Percentiles rank a stretch among this genome's conserved stretches.
phyloP scores from a whole-genome alignment of 2,888 invertebrate genomes.

The Steinernema carpocapsae region DNA sequence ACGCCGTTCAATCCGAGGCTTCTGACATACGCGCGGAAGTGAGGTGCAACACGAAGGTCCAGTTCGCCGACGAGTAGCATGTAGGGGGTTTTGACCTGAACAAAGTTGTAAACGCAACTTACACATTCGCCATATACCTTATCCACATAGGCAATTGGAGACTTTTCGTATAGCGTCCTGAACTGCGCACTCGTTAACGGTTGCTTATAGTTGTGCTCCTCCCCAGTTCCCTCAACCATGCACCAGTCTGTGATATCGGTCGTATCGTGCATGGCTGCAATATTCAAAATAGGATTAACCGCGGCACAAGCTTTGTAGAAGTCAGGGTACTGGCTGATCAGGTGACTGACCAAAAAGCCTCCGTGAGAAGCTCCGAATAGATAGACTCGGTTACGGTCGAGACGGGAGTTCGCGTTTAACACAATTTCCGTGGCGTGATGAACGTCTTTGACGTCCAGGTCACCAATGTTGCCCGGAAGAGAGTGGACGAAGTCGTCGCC shows the following conservation, averaged over 20 bases:
- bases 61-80: conserved; percentile 81
- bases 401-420: conserved; percentile 47
- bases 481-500: conserved; percentile 79
- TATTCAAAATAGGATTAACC: conserved; percentile 83
- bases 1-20: conserved; percentile 59
- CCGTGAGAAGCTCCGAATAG: conserved; percentile 88
- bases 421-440: conserved; percentile 42
- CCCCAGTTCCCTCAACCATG: conserved; percentile 63
- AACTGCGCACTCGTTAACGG: conserved; percentile 48
- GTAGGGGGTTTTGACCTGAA: conserved; percentile 76
- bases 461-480: conserved; percentile 79
- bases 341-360: conserved; percentile 83
- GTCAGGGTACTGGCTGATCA: conserved; percentile 81
- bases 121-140: too few species aligned
- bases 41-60: conserved; percentile 80
- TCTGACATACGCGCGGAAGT: conserved; percentile 59
- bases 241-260: conserved; percentile 89
- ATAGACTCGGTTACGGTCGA: conserved; percentile 76
- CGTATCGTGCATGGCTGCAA: conserved; percentile 76
- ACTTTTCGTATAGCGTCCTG: conserved; percentile 51
- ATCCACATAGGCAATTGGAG: conserved; percentile 62
- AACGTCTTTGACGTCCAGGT: conserved; percentile 79
- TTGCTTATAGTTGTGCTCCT: conserved; percentile 53
- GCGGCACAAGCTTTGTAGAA: conserved; percentile 79
- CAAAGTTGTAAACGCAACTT: not conserved